Evolutionary conservation across 2,797 vertebrate genomes (phyloP), one percentile per base, ranked within the genome.

Genomic region (Cyprinodon diabolis): DNA sequence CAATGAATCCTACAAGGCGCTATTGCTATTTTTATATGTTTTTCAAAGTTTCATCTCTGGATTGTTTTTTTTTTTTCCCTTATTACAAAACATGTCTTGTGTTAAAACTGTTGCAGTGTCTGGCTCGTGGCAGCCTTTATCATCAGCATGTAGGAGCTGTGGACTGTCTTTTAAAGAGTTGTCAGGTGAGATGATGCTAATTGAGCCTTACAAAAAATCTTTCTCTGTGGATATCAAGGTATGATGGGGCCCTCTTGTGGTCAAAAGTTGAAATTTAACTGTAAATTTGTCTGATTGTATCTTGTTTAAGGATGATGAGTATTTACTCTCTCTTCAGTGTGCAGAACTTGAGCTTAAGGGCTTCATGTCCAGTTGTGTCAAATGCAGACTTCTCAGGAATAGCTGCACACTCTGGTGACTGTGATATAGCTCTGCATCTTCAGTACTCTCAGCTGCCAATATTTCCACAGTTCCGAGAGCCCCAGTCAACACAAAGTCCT

Each of bases 251-350:
- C 21, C 69, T 84, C 77, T 76, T 81, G 77, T 84, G 76, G 71
- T 76, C 30, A 62, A 15, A 60, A 48, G 45, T 71, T n/a, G 69
- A 83, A 68, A 21, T 25, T 54, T 11, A 48, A 10, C 11, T 58
- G 10, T 30, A 40, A 11, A 48, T 15, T 23, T 55, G 12, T 47
- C 67, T 51, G 37, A 75, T 23, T 76, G 49, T 8, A 3, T 14
- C 30, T 25, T 35, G 65, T 0, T 79, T 82, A 51, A 93, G 85
- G 75, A 85, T 76, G 49, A 74, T 1, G 51, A 82, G 63, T 73
- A 84, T 75, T 68, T 72, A 14, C 76, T 87, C 2, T 74, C 78
- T 66, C 48, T 89, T 69, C 62, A 79, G 30, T 77, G 75, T 58
- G 49, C 17, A 43, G 75, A 91, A 73, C 69, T 71, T 69, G 80